Evolutionary conservation across 2,888 invertebrate species (phyloP).

Genomic region (Drosophila subquinaria): DNA sequence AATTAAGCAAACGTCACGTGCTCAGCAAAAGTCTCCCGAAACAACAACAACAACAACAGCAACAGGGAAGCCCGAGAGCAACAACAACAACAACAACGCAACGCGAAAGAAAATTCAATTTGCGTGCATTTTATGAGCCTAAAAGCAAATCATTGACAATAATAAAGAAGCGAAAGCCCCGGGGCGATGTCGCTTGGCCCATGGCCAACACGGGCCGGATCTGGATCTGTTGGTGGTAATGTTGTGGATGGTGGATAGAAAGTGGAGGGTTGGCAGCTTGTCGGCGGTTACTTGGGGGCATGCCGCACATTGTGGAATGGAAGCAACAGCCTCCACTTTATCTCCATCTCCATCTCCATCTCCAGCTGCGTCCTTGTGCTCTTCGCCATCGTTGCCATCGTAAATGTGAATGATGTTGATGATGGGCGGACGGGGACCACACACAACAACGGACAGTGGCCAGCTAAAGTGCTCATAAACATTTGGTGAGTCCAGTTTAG

Average conservation of each 20-base stretch:
- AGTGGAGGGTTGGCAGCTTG: neutral
- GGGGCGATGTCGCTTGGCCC: slow-evolving; percentile 37
- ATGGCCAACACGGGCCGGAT: slow-evolving; percentile 40
- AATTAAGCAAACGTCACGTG: slow-evolving; percentile 63
- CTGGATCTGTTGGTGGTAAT: slow-evolving; percentile 5
- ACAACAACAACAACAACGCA: slow-evolving; percentile 10
- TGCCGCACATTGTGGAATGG: slow-evolving; percentile 34
- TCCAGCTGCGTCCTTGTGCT: neutral
- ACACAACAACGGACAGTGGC: slow-evolving; percentile 60
- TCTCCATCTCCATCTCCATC: neutral
- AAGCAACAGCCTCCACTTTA: slow-evolving; percentile 62
- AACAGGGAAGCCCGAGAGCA: neutral
- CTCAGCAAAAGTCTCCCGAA: slow-evolving; percentile 1
- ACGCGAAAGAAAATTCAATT: slow-evolving; percentile 73
- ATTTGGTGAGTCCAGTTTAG: slow-evolving; percentile 54
- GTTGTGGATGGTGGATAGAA: too few species aligned
- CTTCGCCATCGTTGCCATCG: slow-evolving; percentile 40
- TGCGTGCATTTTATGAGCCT: slow-evolving; percentile 75
- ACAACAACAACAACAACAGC: neutral
- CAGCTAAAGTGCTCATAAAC: slow-evolving; percentile 76
- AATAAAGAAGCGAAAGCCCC: slow-evolving; percentile 60
- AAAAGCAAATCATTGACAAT: slow-evolving; percentile 80
- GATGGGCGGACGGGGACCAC: slow-evolving; percentile 68
- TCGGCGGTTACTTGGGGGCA: slow-evolving; percentile 4
- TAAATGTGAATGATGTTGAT: slow-evolving; percentile 79